A percentile compares a stretch with the other conserved stretches of the same genome.
Evolutionary conservation across 2,113 vertebrate genomes (phyloP).

Genomic region (Scopus umbretta): DNA sequence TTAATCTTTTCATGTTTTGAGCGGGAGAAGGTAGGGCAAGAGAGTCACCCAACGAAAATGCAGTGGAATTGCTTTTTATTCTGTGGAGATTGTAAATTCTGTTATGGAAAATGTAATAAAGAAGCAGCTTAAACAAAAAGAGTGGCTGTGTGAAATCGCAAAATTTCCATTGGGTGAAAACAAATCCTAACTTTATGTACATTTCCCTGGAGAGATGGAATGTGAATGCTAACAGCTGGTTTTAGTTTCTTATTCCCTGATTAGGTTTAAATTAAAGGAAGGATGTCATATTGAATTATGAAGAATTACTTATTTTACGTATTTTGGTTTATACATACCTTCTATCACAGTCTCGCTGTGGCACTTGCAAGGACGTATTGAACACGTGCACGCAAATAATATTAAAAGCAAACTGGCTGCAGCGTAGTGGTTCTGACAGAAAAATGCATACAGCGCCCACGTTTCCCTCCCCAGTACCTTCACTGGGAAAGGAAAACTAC

Average conservation of each 20-base stretch:
- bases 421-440: background rate
- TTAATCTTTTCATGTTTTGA: conserved; percentile 35
- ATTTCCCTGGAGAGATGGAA: conserved; percentile 47
- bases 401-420: background rate
- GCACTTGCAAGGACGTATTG: background rate
- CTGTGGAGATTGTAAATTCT: conserved; percentile 47
- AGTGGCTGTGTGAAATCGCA: conserved; percentile 16
- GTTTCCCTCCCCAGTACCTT: background rate
- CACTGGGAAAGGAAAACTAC: background rate
- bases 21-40: background rate
- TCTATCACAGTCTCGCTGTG: background rate
- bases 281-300: conserved; percentile 58
- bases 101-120: conserved; percentile 56
- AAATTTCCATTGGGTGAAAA: conserved; percentile 62
- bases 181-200: conserved; percentile 60
- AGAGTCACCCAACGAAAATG: background rate
- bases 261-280: conserved; percentile 64
- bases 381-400: background rate
- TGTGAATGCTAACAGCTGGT: conserved; percentile 59
- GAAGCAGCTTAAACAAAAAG: conserved; percentile 41
- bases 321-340: background rate
- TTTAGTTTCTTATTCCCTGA: conserved; percentile 66
- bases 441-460: background rate
- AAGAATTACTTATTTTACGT: conserved; percentile 26
- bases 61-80: conserved; percentile 20